Conservation (phyloP, 2,888 invertebrate genomes). For the Selenia dentaria region DNA sequence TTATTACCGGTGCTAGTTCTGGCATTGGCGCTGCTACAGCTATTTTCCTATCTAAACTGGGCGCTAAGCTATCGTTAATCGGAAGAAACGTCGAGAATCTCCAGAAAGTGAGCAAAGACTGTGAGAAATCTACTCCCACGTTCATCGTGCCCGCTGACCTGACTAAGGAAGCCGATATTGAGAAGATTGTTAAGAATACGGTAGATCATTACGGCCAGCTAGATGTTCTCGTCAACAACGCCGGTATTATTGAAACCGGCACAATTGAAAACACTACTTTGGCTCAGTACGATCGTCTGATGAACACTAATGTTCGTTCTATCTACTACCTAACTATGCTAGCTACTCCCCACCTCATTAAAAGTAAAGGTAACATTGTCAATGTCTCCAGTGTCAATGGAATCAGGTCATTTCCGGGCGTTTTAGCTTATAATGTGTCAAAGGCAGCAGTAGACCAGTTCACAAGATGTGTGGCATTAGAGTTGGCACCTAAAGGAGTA, state of each 20-base stretch:
- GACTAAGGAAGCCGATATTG: conserved; percentile 89
- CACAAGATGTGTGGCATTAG: conserved; percentile 96
- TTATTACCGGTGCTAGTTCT: conserved; percentile 93
- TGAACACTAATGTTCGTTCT: conserved; percentile 95
- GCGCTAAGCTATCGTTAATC: conserved; percentile 89
- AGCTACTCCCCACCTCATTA: conserved; percentile 93
- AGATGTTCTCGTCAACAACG: conserved; percentile 95
- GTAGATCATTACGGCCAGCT: conserved; percentile 90
- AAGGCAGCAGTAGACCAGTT: conserved; percentile 98
- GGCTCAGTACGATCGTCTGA: conserved; percentile 94
- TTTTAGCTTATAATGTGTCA: conserved; percentile 96
- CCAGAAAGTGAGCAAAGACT: conserved; percentile 67
- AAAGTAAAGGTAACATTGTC: conserved; percentile 95
- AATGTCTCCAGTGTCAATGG: conserved; percentile 98
- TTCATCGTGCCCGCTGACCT: conserved; percentile 88
- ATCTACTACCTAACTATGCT: conserved; percentile 93
- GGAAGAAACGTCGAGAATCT: conserved; percentile 89
- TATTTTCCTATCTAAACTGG: conserved; percentile 89
- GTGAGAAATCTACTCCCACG: conserved; percentile 70
- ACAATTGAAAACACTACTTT: conserved; percentile 93
- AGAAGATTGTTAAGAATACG: conserved; percentile 89
- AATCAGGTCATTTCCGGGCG: conserved; percentile 94
- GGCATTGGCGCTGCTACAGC: conserved; percentile 95
- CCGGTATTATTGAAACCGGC: conserved; percentile 93
- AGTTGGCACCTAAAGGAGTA: conserved; percentile 92